A percentile compares a stretch with the other conserved stretches of the same genome.
phyloP scores from a whole-genome alignment of 2,797 vertebrate genomes.

The Hoplostethus atlanticus region DNA sequence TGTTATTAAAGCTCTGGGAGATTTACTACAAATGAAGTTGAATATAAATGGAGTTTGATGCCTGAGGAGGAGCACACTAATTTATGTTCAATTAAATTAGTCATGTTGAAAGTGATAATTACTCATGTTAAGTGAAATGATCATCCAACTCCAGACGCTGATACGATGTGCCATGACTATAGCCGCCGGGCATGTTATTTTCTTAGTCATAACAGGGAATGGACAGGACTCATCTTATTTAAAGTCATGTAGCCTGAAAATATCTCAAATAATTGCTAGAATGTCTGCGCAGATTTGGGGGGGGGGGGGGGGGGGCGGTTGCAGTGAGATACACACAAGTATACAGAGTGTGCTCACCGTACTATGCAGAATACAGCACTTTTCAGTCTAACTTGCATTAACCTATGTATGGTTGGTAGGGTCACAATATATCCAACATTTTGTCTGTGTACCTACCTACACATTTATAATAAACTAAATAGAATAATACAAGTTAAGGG shows the following conservation, averaged over 20 bases:
- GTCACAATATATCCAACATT: too few species aligned
- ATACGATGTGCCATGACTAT: conserved; percentile 69
- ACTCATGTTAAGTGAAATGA: conserved; percentile 74
- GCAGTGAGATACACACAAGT: neutral
- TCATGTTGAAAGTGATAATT: conserved; percentile 78
- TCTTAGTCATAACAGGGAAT: conserved; percentile 61
- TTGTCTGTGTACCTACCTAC: too few species aligned
- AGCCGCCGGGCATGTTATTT: conserved; percentile 66
- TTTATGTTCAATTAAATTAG: conserved; percentile 80
- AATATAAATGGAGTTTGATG: conserved; percentile 45
- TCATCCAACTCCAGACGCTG: conserved; percentile 59
- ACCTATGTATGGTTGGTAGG: too few species aligned
- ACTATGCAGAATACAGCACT: too few species aligned
- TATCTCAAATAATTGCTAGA: conserved; percentile 15
- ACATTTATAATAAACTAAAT: too few species aligned
- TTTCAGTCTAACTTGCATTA: too few species aligned
- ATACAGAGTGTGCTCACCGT: too few species aligned
- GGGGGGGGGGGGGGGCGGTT: too few species aligned
- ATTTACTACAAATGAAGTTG: conserved; percentile 30
- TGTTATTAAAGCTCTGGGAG: neutral
- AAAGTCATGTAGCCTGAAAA: conserved; percentile 34
- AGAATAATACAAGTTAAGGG: neutral
- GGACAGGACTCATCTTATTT: conserved; percentile 46
- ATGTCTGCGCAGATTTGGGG: too few species aligned
- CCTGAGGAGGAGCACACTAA: conserved; percentile 67